A percentile compares a stretch with the other conserved stretches of the same genome.
Conservation (phyloP, 2,113 vertebrate species). For the Nycticryphes semicollaris region DNA sequence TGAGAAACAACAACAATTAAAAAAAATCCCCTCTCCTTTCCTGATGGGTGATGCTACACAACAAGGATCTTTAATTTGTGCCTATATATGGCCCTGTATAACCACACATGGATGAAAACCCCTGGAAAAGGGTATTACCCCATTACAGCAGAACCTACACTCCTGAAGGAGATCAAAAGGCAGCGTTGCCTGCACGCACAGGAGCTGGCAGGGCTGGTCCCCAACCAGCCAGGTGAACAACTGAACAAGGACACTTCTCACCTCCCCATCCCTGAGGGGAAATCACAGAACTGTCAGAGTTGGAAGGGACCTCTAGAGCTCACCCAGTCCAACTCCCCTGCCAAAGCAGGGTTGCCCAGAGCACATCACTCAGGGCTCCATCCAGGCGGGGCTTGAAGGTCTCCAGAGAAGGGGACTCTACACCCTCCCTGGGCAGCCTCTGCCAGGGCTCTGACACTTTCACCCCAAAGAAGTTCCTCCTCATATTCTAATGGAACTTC, state of each 20-base stretch:
- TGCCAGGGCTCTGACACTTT: too few species aligned
- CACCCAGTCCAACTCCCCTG: too few species aligned
- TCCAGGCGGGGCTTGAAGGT: too few species aligned
- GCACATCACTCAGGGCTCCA: too few species aligned
- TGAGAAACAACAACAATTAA: neutral
- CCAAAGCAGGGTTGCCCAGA: too few species aligned
- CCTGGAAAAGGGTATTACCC: neutral
- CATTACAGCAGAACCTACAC: neutral
- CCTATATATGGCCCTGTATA: neutral
- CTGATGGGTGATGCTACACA: neutral
- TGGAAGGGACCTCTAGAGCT: too few species aligned
- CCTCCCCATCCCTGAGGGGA: neutral
- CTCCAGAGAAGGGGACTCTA: too few species aligned
- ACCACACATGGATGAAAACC: rapidly evolving
- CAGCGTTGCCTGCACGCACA: neutral
- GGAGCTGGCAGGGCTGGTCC: neutral
- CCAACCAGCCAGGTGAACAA: neutral
- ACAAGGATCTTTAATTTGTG: neutral
- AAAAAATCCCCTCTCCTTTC: neutral
- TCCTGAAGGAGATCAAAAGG: neutral
- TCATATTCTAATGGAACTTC: too few species aligned
- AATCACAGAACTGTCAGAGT: neutral
- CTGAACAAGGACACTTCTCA: too few species aligned
- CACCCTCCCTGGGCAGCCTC: too few species aligned
- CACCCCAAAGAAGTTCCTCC: too few species aligned